Conservation (phyloP, 2,113 vertebrate genomes). For the Tetrao urogallus region DNA sequence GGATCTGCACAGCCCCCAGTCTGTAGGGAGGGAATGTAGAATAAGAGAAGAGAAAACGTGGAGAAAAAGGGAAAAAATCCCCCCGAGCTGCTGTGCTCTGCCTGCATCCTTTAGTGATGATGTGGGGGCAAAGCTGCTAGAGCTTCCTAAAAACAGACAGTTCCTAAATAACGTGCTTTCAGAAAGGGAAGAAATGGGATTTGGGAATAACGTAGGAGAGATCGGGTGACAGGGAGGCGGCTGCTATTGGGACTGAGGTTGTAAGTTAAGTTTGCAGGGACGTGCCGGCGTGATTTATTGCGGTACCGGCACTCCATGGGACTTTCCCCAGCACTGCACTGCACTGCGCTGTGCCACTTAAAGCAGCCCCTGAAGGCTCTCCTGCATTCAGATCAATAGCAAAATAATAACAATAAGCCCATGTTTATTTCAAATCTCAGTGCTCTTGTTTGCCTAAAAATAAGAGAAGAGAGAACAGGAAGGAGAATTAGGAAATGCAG, state of each 20-base stretch:
- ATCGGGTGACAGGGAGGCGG: fast-evolving
- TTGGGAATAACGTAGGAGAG: neutral
- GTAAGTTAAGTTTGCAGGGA: neutral
- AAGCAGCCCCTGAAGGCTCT: neutral
- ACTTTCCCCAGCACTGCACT: neutral
- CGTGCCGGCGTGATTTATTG: neutral
- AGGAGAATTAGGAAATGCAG: neutral
- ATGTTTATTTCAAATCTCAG: neutral
- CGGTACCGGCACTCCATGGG: fast-evolving
- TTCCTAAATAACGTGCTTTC: fast-evolving
- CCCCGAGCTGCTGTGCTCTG: fast-evolving
- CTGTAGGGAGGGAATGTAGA: neutral
- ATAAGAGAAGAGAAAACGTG: neutral
- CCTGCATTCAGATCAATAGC: neutral
- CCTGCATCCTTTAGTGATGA: fast-evolving
- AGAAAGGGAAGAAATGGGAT: neutral
- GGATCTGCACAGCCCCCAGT: fast-evolving
- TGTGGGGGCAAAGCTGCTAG: fast-evolving
- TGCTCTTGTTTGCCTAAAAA: neutral
- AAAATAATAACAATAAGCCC: neutral
- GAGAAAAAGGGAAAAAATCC: neutral
- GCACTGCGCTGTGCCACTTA: neutral
- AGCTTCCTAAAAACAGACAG: neutral
- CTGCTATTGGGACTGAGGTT: fast-evolving
- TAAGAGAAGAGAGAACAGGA: fast-evolving